Evolutionary conservation across 2,888 invertebrate species (phyloP).

Genomic region (Drosophila eohydei): DNA sequence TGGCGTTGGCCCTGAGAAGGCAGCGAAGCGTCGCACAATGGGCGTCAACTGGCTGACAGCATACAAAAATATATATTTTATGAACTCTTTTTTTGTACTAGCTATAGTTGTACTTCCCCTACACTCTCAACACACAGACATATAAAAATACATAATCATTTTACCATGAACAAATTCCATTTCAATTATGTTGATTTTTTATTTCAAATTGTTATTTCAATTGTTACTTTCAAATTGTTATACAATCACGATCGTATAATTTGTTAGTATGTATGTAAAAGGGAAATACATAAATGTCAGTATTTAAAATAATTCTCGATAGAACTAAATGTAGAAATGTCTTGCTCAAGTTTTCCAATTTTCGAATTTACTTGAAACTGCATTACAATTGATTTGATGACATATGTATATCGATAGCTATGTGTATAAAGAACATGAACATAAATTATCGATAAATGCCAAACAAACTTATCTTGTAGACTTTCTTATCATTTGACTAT

Average conservation of each 20-base stretch:
- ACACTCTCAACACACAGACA: background rate
- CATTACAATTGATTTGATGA: background rate
- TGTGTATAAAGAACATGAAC: background rate
- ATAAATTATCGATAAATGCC: background rate
- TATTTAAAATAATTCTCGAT: background rate
- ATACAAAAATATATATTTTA: slow-evolving; percentile 15
- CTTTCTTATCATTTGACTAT: background rate
- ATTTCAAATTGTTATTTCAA: slow-evolving; percentile 7
- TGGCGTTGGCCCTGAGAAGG: slow-evolving; percentile 57
- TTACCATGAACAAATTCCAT: slow-evolving; percentile 27
- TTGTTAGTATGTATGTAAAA: background rate
- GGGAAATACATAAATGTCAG: no score
- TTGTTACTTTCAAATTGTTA: slow-evolving; percentile 9
- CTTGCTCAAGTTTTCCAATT: background rate
- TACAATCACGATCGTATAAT: slow-evolving; percentile 7
- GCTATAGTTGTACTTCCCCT: slow-evolving; percentile 29
- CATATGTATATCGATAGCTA: background rate
- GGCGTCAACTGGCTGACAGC: slow-evolving; percentile 42
- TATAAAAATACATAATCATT: slow-evolving; percentile 23
- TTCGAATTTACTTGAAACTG: background rate
- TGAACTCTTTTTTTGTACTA: slow-evolving; percentile 14
- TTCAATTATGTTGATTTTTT: slow-evolving; percentile 35
- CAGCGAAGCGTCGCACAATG: slow-evolving; percentile 70
- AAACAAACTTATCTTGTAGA: background rate
- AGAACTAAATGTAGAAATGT: background rate